Evolutionary conservation across 2,797 vertebrate genomes (phyloP), one percentile per base, ranked within the genome.

Genomic region (Thaleichthys pacificus): DNA sequence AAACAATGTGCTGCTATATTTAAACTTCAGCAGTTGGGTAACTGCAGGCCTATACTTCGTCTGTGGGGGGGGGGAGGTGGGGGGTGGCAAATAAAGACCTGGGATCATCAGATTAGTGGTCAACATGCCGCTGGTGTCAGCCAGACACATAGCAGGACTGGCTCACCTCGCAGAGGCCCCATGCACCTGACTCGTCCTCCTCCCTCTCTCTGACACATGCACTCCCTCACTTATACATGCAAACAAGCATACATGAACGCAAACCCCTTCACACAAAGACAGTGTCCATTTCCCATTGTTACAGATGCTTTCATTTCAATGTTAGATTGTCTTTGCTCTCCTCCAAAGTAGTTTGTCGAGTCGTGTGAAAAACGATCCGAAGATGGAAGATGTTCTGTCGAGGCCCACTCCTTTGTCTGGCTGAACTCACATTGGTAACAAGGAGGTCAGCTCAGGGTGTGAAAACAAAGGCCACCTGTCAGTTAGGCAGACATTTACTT

Each of bases 61-160:
- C 30, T 42, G 19, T 17, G 56, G 26, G 5, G 42, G 28, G 47
- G 30, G 30, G 30, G 30, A n/a, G 1, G 32, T 26, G 24, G 2
- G 32, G 54, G 47, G 21, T 26, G n/a, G 49, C 8, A 57, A 19
- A 72, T 58, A 65, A 65, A 65, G 47, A 38, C 12, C 17, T 38
- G 35, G 68, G 69, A 75, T 69, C 32, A 75, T 22, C 62, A 19
- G 47, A 30, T 54, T 42, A 67, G 47, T 24, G 68, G 51, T 38
- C 3, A 61, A 26, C 61, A 28, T 66, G 32, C 66, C 67, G 21
- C 30, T 61, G 61, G 68, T 42, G 66, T 57, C 73, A 61, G 11
- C 57, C 7, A 64, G 28, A 35, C 61, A 6, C 28, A 19, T 35
- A n/a, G 28, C 12, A 24, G 11, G 22, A 22, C 24, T 24, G 28